Percentiles rank a stretch among this genome's conserved stretches.
Evolutionary conservation across 1,140 invertebrate species (phyloP).

Genomic region (Paracyclopina nana): DNA sequence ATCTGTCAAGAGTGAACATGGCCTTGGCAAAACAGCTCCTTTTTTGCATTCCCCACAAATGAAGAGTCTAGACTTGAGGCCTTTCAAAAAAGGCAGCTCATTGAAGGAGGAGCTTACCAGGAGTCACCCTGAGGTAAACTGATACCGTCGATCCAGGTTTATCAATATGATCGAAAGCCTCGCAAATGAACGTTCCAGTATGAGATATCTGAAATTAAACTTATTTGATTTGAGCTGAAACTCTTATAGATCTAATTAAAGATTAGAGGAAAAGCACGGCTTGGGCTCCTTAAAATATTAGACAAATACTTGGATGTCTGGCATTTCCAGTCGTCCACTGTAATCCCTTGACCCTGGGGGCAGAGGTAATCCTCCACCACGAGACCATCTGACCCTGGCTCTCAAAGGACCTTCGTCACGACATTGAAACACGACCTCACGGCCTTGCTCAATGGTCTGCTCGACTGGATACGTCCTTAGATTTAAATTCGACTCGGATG

Average conservation of each 20-base stretch:
- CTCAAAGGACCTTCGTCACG: slow-evolving; percentile 59
- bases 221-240: background rate
- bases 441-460: slow-evolving; percentile 47
- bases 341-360: slow-evolving; percentile 45
- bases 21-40: background rate
- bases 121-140: slow-evolving; percentile 45
- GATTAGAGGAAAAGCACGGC: background rate
- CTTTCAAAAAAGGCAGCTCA: slow-evolving; percentile 4
- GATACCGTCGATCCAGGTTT: slow-evolving; percentile 32
- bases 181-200: slow-evolving; percentile 56
- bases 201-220: slow-evolving; percentile 36
- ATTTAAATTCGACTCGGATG: slow-evolving; percentile 32
- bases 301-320: slow-evolving; percentile 44
- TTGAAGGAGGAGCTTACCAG: slow-evolving; percentile 38
- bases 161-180: slow-evolving; percentile 43
- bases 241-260: background rate
- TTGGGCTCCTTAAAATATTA: slow-evolving; percentile 6
- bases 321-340: slow-evolving; percentile 60
- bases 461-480: slow-evolving; percentile 49
- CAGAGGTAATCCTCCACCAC: slow-evolving; percentile 43
- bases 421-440: slow-evolving; percentile 75
- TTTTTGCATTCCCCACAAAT: background rate
- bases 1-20: background rate
- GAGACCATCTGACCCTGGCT: slow-evolving; percentile 49
- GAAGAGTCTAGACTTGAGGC: slow-evolving; percentile 4